phyloP scores from a whole-genome alignment of 2,888 invertebrate species.

The Conistra vaccinii region DNA sequence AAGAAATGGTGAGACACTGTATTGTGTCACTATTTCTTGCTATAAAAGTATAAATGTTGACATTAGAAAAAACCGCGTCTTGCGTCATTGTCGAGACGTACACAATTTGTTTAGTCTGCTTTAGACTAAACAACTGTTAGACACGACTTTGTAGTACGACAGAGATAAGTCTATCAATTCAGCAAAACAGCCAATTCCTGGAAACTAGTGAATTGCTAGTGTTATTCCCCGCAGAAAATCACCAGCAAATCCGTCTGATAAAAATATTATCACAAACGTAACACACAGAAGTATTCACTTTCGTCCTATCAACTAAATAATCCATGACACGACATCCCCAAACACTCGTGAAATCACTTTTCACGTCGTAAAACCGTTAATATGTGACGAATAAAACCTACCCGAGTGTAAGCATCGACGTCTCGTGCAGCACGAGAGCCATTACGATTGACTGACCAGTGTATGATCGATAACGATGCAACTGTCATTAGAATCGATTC shows the following conservation, averaged over 20 bases:
- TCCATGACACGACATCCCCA: conserved; percentile 13
- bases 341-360: conserved; percentile 58
- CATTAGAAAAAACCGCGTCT: background rate
- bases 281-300: conserved; percentile 49
- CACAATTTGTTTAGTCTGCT: conserved; percentile 28
- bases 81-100: conserved; percentile 14
- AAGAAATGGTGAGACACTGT: background rate
- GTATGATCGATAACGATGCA: conserved; percentile 64
- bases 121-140: conserved; percentile 7
- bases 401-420: conserved; percentile 39
- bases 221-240: background rate
- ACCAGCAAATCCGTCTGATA: background rate
- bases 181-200: background rate
- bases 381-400: conserved; percentile 54
- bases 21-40: conserved; percentile 2
- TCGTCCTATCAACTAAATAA: conserved; percentile 35
- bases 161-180: background rate
- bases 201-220: background rate
- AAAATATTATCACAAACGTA: conserved; percentile 11
- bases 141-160: background rate
- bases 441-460: conserved; percentile 51
- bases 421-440: conserved; percentile 62
- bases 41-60: background rate
- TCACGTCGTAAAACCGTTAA: conserved; percentile 51
- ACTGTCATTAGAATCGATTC: conserved; percentile 53